phyloP scores from a whole-genome alignment of 2,797 vertebrate genomes.

The Gallinago nigripennis region DNA sequence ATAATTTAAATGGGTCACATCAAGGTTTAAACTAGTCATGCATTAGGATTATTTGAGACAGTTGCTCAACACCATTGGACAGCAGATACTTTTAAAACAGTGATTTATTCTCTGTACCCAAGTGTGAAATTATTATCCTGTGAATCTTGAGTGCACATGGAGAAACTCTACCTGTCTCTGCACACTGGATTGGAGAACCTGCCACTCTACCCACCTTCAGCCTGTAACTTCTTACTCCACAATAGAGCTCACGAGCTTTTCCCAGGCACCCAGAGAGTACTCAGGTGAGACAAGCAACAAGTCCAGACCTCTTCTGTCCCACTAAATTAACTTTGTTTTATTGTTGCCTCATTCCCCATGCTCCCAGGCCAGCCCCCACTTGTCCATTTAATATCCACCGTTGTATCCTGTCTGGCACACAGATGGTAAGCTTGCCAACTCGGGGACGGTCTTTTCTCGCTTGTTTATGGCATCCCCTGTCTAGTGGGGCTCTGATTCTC shows the following conservation, averaged over 20 bases:
- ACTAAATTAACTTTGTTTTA: constrained; percentile 47
- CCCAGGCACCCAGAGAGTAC: background rate
- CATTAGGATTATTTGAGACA: background rate
- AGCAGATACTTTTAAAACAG: background rate
- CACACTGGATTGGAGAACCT: background rate
- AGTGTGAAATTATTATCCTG: background rate
- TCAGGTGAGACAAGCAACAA: constrained; percentile 45
- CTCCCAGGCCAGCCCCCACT: constrained; percentile 49
- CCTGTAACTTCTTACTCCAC: background rate
- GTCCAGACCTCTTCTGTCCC: constrained; percentile 41
- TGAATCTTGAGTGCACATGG: background rate
- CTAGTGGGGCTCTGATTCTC: background rate
- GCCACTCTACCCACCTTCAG: background rate
- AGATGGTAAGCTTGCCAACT: background rate
- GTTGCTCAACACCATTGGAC: background rate
- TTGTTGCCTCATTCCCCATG: constrained; percentile 53
- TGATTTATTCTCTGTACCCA: accelerated
- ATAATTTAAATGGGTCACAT: background rate
- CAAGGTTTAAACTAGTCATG: background rate
- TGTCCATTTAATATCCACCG: constrained; percentile 47
- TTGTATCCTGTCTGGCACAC: background rate
- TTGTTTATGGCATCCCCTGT: background rate
- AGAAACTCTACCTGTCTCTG: background rate
- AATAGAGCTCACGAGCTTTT: background rate
- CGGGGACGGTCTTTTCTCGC: background rate